Base-by-base conservation (phyloP, 2,113 vertebrate species). In the Sturnus vulgaris region DNA sequence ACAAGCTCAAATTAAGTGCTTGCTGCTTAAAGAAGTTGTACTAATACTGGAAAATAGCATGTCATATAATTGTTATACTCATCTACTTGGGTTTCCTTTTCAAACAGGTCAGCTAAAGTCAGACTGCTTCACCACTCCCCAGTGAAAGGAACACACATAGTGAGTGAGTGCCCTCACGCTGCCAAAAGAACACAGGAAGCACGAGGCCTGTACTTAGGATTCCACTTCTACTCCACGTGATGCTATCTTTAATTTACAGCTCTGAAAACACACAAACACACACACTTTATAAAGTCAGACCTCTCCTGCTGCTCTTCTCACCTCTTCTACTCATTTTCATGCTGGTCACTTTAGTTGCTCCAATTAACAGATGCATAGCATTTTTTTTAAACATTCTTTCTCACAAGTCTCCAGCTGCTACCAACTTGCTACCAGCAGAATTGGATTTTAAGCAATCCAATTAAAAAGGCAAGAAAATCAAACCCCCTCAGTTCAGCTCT, bases 181-280 rank as follows among this genome's bases (percentile, higher is more conserved):
- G 86, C 83, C 89, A 79, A 71, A 91, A 76, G 24, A 92, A 84
- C 61, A 78, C 68, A 82, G 75, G 78, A 85, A 92, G 90, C 61
- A 78, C 3, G 0, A 85, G 33, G 50, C 49, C 40, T 77, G 60
- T 12, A 42, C 49, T 92, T 50, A 15, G 25, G 68, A 91, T 68
- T 82, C 86, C 88, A 82, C 12, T 80, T 55, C 53, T 76, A 63
- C 87, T 68, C 53, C 72, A 59, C 1, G 4, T 71, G 80, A 92
- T 78, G 59, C 82, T 92, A 86, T 82, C 94, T 94, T 93, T 95
- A 95, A 86, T n/a, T 70, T 82, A 82, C 73, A 95, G 81, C 83
- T 95, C 73, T 70, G 79, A 82, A 91, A 95, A 82, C 57, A 63
- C 10, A 80, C 42, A 91, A 94, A 65, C 60, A 49, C 7, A 12